Base-by-base conservation (phyloP, 1,140 invertebrate genomes). In the Mesaphorura yosii region DNA sequence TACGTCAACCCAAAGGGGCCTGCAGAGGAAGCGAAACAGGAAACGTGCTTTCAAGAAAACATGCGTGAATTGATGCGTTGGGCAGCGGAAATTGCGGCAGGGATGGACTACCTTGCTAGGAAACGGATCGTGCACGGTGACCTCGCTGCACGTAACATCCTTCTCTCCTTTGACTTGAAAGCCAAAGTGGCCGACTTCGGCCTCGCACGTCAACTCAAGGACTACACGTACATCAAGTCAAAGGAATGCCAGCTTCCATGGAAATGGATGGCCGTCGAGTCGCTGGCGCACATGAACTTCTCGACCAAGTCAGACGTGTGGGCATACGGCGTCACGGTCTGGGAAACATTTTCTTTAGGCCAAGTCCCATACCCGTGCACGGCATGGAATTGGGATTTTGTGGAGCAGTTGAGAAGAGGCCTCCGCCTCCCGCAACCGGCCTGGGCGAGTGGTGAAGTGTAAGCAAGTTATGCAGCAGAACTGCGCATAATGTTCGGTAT, bases 301-400 rank as follows among this genome's bases (percentile, higher is more conserved):
- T 79, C 81, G 42, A 79, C 73, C 48, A 82, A 82, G 60, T 84
- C 81, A 55, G 86, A 90, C 60, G 80, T 88, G 0, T 90, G 86
- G 86, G 79, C 84, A 0, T 88, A 80, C 61, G 84, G 80, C 10
- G 73, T 89, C 0, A 73, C 88, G 5, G 66, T 88, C 0, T 89
- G 86, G 85, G 86, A 90, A 69, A 88, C 89, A 38, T 79, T 79
- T 26, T 86, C 83, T 14, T 66, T 88, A 64, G 85, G 79, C 42
- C 77, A 80, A 0, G 79, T 77, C 2, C 83, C 83, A 7, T 86
- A 86, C 68, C 84, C 85, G 1, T 83, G 83, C 26, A 77, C 88
- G n/a, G 76, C 81, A 23, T 51, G 38, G 38, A 42, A 10, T 17
- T 19, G n/a, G 4, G 23, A 38, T 3, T 51, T 51, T 51, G 15